Base-by-base conservation (phyloP, 2,113 vertebrate species). In the Capreolus pygargus region DNA sequence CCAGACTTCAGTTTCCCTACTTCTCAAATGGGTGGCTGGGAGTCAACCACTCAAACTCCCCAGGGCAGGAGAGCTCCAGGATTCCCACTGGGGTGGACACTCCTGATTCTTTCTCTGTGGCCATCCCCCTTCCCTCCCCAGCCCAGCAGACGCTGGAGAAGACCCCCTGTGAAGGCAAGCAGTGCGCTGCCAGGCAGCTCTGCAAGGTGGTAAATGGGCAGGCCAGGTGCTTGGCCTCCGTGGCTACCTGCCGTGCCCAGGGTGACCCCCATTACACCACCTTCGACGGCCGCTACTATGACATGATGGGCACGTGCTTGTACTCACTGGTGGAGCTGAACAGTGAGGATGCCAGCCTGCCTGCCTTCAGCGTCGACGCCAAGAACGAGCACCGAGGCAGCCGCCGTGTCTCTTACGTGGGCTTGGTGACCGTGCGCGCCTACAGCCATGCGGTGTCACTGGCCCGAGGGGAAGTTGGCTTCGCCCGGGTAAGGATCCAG, bases 281-380 rank as follows among this genome's bases (percentile, higher is more conserved):
- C 0, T 99, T 99, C 74, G 99, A 99, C 39, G 98, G 99, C 58
- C 99, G 95, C 50, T 99, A 88, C 96, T 99, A 98, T 43, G 98
- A 98, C 95, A 99, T 99, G 98, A 99, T 99, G 99, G 99, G 99
- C 57, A 99, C 99, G 2, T 99, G 99, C 95, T 98, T 99, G 19
- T 99, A 99, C 98, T 99, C 98, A 0, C n/a, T 99, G 64, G 97
- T 54, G 0, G 98, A 98, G 64, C 89, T 96, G 23, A 93, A 96
- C 14, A 92, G 97, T 1, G 0, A 25, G 0, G 97, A 98, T 16
- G 1, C 17, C 1, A 81, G 30, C 33, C 94, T 98, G 76, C 97
- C 97, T 0, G 64, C 92, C 57, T 98, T 99, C 96, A 98, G 64
- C 12, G 95, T 99, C 15, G 85, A 97, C 5, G 93, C 97, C 86